Conservation (phyloP, 2,888 invertebrate species). For the Pomacea canaliculata region DNA sequence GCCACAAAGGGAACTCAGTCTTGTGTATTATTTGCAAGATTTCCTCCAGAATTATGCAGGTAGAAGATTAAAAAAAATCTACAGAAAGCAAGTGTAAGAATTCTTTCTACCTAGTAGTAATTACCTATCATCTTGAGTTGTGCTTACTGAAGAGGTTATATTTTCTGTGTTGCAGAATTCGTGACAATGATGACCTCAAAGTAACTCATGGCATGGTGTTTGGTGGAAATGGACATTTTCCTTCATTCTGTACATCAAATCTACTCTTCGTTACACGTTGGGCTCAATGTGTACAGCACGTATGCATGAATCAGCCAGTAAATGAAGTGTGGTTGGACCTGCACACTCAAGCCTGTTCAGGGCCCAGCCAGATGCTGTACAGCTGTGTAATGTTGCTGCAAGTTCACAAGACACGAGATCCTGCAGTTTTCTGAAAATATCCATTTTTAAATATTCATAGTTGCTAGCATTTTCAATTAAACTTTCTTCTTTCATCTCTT, state of each 20-base stretch:
- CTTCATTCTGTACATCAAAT: slow-evolving; percentile 23
- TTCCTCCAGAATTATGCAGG: too few species aligned
- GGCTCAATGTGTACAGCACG: slow-evolving; percentile 23
- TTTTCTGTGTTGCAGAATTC: slow-evolving; percentile 51
- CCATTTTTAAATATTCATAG: slow-evolving; percentile 5
- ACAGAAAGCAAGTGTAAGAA: too few species aligned
- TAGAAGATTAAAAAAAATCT: too few species aligned
- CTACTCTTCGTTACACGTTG: slow-evolving; percentile 23
- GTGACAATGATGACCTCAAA: slow-evolving; percentile 63
- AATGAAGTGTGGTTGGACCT: slow-evolving; percentile 15
- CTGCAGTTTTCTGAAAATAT: not conserved
- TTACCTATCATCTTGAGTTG: not conserved
- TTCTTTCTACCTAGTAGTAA: too few species aligned
- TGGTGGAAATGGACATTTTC: slow-evolving; percentile 24
- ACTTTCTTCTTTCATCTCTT: not conserved
- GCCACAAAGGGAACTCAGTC: too few species aligned
- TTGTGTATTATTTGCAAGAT: too few species aligned
- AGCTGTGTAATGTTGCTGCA: slow-evolving; percentile 6
- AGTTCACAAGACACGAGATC: slow-evolving; percentile 1
- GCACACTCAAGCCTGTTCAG: slow-evolving; percentile 16
- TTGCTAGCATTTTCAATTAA: slow-evolving; percentile 4
- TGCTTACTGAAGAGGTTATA: slow-evolving; percentile 1
- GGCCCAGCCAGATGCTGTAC: slow-evolving; percentile 20
- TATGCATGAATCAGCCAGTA: slow-evolving; percentile 11
- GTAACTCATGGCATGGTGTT: slow-evolving; percentile 33